Evolutionary conservation across 2,888 invertebrate genomes (phyloP).

Genomic region (Caenorhabditis angaria): DNA sequence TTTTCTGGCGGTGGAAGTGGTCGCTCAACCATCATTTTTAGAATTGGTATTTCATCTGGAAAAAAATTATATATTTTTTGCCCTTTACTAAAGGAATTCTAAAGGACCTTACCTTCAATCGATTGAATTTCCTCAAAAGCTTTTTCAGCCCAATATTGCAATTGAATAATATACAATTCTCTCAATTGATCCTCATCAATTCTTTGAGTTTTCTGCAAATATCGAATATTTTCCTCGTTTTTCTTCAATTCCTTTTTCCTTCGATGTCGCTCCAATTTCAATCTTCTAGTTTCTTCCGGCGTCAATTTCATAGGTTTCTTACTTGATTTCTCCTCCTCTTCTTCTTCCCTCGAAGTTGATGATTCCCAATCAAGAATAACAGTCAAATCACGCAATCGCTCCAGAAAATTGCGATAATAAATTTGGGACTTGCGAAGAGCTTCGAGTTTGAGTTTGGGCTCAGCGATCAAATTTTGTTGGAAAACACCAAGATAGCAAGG

Average conservation of each 20-base stretch:
- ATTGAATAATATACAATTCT: conserved; percentile 53
- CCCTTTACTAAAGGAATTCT: neutral
- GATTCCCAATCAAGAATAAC: conserved; percentile 52
- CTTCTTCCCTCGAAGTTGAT: conserved; percentile 49
- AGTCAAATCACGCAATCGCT: conserved; percentile 47
- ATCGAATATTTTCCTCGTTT: conserved; percentile 6
- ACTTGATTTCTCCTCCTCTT: conserved; percentile 15
- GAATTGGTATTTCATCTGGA: conserved; percentile 51
- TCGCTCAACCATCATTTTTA: conserved; percentile 47
- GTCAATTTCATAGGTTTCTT: conserved; percentile 1
- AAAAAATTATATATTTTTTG: neutral
- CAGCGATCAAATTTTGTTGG: conserved; percentile 46
- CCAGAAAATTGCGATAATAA: conserved; percentile 58
- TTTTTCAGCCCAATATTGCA: conserved; percentile 56
- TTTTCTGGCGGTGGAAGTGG: conserved; percentile 10
- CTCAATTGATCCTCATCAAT: conserved; percentile 50
- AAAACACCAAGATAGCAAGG: conserved; percentile 61
- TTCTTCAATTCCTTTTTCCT: conserved; percentile 39
- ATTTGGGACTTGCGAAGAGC: conserved; percentile 47
- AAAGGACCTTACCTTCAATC: conserved; percentile 50
- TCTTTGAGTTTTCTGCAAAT: conserved; percentile 27
- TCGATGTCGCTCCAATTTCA: conserved; percentile 33
- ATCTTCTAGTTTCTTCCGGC: conserved; percentile 28
- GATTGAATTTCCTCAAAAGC: conserved; percentile 56
- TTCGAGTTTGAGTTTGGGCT: conserved; percentile 39